A percentile compares a stretch with the other conserved stretches of the same genome.
These are phyloP conservation scores for Prorops nasuta DNA, from an alignment of 1,140 invertebrate species.

Conservation along the genomic window DNA sequence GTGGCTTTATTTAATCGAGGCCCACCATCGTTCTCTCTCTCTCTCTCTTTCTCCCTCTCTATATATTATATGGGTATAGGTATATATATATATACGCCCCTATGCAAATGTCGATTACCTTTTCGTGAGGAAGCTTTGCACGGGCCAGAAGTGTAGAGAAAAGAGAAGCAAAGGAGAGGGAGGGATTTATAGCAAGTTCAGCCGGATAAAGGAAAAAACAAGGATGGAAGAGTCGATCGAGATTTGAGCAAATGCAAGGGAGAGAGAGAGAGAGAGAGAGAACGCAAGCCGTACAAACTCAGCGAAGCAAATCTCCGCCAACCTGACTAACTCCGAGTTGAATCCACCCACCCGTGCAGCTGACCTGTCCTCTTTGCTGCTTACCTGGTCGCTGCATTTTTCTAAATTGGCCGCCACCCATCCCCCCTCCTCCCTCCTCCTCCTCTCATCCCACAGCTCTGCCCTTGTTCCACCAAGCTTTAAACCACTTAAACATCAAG, in stretches of 20 bases:
- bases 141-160: no score
- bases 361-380: constrained; percentile 23
- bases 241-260: background rate
- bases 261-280: background rate
- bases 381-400: constrained; percentile 14
- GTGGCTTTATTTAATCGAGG: background rate
- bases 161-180: no score
- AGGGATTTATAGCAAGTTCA: no score
- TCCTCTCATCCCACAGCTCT: no score
- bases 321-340: constrained; percentile 23
- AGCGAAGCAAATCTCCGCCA: constrained; percentile 27
- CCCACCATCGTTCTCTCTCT: background rate
- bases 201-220: no score
- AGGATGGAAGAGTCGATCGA: background rate
- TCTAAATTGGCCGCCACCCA: background rate
- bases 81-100: no score
- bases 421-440: background rate
- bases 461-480: no score
- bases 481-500: no score
- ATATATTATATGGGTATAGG: no score
- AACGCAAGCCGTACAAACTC: constrained; percentile 17
- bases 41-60: no score
- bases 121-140: background rate
- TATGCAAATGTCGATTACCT: background rate
- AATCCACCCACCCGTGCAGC: constrained; percentile 26